phyloP scores from a whole-genome alignment of 2,888 invertebrate species.

The Melinopterus prodromus region DNA sequence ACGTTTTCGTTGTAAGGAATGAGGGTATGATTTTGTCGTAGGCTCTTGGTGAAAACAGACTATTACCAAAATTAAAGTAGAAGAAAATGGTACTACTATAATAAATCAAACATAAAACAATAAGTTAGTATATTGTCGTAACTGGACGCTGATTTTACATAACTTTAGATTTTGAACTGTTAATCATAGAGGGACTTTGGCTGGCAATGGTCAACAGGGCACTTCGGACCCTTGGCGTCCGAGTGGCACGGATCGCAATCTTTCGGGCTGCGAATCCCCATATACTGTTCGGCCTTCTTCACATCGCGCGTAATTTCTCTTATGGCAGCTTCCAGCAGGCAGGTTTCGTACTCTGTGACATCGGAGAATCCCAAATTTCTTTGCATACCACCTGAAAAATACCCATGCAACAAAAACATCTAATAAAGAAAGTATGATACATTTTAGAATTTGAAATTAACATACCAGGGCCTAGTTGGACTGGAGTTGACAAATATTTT shows the following conservation, averaged over 20 bases:
- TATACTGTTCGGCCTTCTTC: constrained; percentile 52
- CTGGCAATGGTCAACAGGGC: constrained; percentile 44
- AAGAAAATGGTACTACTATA: neutral
- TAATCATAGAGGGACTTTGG: constrained; percentile 24
- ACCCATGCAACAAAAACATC: neutral
- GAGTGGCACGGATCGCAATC: constrained; percentile 53
- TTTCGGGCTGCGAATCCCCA: constrained; percentile 49
- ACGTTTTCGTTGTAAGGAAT: too few species aligned
- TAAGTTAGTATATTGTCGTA: neutral
- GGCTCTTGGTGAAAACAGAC: too few species aligned
- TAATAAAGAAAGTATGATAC: neutral
- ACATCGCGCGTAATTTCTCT: constrained; percentile 51
- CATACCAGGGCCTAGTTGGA: constrained; percentile 53
- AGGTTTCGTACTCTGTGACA: constrained; percentile 55
- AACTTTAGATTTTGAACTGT: neutral
- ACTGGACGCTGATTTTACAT: neutral
- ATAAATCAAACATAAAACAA: neutral
- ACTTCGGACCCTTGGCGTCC: constrained; percentile 46
- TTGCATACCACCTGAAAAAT: constrained; percentile 49
- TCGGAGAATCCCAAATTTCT: constrained; percentile 56
- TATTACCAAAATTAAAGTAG: too few species aligned
- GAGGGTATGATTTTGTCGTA: too few species aligned
- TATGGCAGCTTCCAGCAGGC: constrained; percentile 54
- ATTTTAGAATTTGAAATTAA: constrained; percentile 10
- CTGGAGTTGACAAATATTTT: constrained; percentile 55